phyloP scores from a whole-genome alignment of 2,888 invertebrate species.

The Fissipunctia ypsillon region DNA sequence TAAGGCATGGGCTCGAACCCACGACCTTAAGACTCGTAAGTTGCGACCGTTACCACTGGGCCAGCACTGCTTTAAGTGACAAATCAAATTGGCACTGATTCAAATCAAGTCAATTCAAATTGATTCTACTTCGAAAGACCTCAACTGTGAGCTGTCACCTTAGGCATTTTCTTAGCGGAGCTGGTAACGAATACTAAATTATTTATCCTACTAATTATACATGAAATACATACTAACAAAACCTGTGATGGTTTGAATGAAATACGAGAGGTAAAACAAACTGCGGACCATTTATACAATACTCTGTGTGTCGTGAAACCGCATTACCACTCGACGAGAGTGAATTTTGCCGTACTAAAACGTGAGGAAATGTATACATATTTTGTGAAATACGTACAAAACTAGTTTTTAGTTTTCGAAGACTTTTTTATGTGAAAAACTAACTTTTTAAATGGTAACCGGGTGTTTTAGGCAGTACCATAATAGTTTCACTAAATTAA shows the following conservation, averaged over 20 bases:
- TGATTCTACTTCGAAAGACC: neutral
- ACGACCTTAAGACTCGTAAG: no score
- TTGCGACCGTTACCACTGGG: no score
- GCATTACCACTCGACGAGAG: slow-evolving; percentile 43
- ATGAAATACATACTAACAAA: neutral
- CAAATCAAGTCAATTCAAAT: slow-evolving; percentile 1
- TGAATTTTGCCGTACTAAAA: slow-evolving; percentile 39
- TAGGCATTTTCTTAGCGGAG: neutral
- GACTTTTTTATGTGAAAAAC: neutral
- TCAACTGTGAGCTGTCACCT: neutral
- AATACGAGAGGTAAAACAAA: slow-evolving; percentile 18
- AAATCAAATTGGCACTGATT: neutral
- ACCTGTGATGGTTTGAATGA: slow-evolving; percentile 2
- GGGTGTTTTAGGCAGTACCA: neutral
- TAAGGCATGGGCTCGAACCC: no score
- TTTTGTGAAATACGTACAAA: slow-evolving; percentile 9
- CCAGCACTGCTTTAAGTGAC: neutral
- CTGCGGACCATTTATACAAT: slow-evolving; percentile 42
- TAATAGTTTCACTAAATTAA: neutral
- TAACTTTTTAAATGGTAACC: neutral
- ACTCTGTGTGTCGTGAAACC: slow-evolving; percentile 36
- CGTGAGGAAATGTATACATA: neutral
- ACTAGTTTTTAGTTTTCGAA: neutral
- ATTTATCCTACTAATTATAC: neutral
- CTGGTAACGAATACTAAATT: neutral